Evolutionary conservation across 2,888 invertebrate species (phyloP).

Genomic region (Tenthredo notha): DNA sequence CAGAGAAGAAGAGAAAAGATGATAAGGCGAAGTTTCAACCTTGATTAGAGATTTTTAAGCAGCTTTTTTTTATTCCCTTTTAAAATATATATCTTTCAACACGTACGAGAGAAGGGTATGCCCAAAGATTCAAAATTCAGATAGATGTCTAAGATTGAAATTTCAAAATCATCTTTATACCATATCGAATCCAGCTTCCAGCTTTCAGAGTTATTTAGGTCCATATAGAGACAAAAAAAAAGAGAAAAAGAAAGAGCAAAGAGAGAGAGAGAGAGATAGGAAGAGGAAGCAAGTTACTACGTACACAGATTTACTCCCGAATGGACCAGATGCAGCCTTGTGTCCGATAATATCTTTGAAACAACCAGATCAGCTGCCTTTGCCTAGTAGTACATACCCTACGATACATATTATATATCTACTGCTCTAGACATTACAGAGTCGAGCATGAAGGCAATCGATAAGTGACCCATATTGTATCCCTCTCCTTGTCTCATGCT

Average conservation of each 20-base stretch:
- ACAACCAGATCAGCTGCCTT: slow-evolving; percentile 34
- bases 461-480: slow-evolving; percentile 76
- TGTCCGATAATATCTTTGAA: slow-evolving; percentile 44
- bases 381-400: neutral
- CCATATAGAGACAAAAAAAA: neutral
- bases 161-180: too few relatives aligned
- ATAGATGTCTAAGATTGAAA: neutral
- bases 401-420: neutral
- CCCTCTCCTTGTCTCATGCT: slow-evolving; percentile 53
- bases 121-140: neutral
- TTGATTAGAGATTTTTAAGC: slow-evolving; percentile 40
- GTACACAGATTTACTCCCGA: neutral
- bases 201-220: slow-evolving; percentile 4
- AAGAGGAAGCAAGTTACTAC: too few relatives aligned
- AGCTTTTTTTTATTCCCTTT: neutral
- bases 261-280: too few relatives aligned
- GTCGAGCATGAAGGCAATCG: slow-evolving; percentile 72
- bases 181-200: neutral
- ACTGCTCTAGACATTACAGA: slow-evolving; percentile 53
- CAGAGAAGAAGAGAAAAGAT: neutral
- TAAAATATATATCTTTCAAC: neutral
- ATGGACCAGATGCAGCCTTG: slow-evolving; percentile 37
- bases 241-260: neutral
- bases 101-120: too few relatives aligned
- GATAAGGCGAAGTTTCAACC: slow-evolving; percentile 19